Percentiles rank a stretch among this genome's conserved stretches.
phyloP scores from a whole-genome alignment of 2,888 invertebrate genomes.

The Trachelus tabidus region DNA sequence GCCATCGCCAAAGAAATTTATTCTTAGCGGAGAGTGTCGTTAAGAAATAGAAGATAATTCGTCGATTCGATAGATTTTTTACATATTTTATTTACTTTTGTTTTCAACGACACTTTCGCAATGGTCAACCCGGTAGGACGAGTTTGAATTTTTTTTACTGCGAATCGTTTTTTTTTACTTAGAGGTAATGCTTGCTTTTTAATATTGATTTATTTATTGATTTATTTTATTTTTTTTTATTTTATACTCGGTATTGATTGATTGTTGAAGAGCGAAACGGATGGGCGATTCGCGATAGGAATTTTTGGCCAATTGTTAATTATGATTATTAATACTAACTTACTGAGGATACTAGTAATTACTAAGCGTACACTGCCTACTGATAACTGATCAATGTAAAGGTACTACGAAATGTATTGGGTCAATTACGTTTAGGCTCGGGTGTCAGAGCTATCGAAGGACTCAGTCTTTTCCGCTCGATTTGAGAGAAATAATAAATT shows the following conservation, averaged over 20 bases:
- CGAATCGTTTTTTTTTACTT: conserved; percentile 26
- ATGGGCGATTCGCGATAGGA: neutral
- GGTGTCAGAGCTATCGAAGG: neutral
- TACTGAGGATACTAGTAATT: neutral
- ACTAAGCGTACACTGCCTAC: neutral
- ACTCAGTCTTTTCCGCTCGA: neutral
- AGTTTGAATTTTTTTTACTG: conserved; percentile 15
- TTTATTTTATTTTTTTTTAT: neutral
- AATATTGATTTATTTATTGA: neutral
- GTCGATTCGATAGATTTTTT: neutral
- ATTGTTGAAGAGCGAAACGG: neutral
- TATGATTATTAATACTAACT: neutral
- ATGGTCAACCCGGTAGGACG: neutral
- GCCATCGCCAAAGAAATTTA: neutral
- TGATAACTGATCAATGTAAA: neutral
- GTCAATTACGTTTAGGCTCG: neutral
- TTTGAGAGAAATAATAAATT: neutral
- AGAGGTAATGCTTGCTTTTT: conserved; percentile 45
- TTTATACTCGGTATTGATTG: neutral
- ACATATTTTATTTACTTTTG: conserved; percentile 6
- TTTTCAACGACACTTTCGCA: neutral
- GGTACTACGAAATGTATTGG: neutral
- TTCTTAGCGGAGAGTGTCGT: neutral
- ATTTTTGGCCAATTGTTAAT: neutral
- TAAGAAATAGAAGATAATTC: neutral